phyloP scores from a whole-genome alignment of 2,888 invertebrate species.

The Tinea semifulvella region DNA sequence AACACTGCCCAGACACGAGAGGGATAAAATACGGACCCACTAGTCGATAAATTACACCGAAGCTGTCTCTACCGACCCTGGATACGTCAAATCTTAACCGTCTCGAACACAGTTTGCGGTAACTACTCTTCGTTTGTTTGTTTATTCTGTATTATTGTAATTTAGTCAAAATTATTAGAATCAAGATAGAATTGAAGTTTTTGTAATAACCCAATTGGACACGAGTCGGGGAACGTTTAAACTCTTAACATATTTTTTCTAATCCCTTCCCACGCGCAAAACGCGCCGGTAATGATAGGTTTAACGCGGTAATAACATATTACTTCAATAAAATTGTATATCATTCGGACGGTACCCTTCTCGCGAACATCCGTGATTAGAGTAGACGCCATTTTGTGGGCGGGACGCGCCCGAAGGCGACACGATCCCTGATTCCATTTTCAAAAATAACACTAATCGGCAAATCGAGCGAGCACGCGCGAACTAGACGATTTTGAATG shows the following conservation, averaged over 20 bases:
- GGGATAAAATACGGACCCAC: slow-evolving; percentile 11
- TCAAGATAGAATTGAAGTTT: slow-evolving; percentile 3
- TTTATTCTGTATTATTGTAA: slow-evolving; percentile 3
- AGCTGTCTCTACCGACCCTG: slow-evolving; percentile 6
- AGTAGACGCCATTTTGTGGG: slow-evolving; percentile 61
- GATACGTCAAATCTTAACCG: slow-evolving; percentile 9
- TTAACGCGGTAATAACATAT: slow-evolving; percentile 61
- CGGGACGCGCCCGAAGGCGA: slow-evolving; percentile 59
- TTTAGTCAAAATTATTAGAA: slow-evolving; percentile 3
- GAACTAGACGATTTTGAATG: slow-evolving; percentile 23
- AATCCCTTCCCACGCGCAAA: slow-evolving; percentile 63
- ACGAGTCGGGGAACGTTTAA: slow-evolving; percentile 44
- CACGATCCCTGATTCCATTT: slow-evolving; percentile 62
- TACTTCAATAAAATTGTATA: slow-evolving; percentile 65
- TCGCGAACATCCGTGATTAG: slow-evolving; percentile 60
- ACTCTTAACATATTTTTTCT: slow-evolving; percentile 52
- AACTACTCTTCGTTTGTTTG: background rate
- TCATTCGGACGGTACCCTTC: slow-evolving; percentile 52
- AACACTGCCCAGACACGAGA: slow-evolving; percentile 7
- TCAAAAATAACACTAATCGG: slow-evolving; percentile 65
- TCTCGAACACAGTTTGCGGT: slow-evolving; percentile 3
- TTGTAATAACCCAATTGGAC: slow-evolving; percentile 25
- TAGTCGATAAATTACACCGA: slow-evolving; percentile 8
- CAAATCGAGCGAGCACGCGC: slow-evolving; percentile 57
- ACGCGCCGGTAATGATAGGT: slow-evolving; percentile 58